Base-by-base conservation (phyloP, 2,888 invertebrate genomes). In the Torymus texanus region DNA sequence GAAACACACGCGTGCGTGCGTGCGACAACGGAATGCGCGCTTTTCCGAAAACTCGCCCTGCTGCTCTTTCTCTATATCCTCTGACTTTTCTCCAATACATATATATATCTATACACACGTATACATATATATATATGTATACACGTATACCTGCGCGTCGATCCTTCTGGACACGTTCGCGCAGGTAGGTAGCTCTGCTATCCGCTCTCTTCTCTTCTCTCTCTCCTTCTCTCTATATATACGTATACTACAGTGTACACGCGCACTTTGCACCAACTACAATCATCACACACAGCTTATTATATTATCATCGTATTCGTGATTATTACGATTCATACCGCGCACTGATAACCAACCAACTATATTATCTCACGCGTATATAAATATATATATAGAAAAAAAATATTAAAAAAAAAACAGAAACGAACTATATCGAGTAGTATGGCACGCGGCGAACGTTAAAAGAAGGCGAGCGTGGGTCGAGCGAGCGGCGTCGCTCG, bases 401-500 rank as follows among this genome's bases (percentile, higher is more conserved):
- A 5, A 29, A n/a, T n/a, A n/a, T n/a, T n/a, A n/a, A n/a, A n/a
- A n/a, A n/a, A n/a, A n/a, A n/a, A n/a, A n/a, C n/a, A n/a, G n/a
- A n/a, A n/a, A n/a, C n/a, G 29, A 29, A 5, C 29, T 3, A 29
- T 5, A 29, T 29, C 29, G 29, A 29, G 29, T 24, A 24, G 29
- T 29, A 29, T 3, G 18, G 13, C 21, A 21, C 21, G 21, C 21
- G 21, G 21, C 61, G 61, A 11, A 21, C 18, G 61, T 13, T n/a
- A 58, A 16, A 16, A 16, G 16, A 5, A 2, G 4, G n/a, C n/a
- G n/a, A n/a, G 24, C 29, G 29, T 29, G 29, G 29, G 29, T 29
- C 55, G 71, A 73, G 62, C 68, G 58, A 66, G 51, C 67, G 85
- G 85, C 86, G 87, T 86, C 86, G 85, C 83, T 87, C 87, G 86